Conservation (phyloP, 2,888 invertebrate species). For the Anagyrus pseudococci region DNA sequence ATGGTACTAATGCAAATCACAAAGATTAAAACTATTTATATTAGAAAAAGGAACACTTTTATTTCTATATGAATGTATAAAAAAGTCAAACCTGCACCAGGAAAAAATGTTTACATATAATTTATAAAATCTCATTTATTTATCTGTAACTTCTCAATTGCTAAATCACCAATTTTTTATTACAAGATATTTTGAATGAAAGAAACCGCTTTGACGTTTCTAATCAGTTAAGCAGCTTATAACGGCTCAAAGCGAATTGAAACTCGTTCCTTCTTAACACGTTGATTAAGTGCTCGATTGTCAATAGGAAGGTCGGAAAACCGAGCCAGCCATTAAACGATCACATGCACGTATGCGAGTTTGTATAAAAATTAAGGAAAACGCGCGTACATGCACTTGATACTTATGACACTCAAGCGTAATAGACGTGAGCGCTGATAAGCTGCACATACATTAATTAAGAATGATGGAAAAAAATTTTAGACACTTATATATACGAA, state of each 20-base stretch:
- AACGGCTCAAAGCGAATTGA: background rate
- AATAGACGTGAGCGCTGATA: constrained; percentile 35
- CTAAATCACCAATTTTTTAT: too few relatives aligned
- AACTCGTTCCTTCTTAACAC: constrained; percentile 28
- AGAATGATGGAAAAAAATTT: constrained; percentile 6
- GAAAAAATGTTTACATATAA: too few relatives aligned
- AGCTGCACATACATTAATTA: constrained; percentile 27
- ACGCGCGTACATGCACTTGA: constrained; percentile 2
- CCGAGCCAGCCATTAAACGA: background rate
- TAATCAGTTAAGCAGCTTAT: constrained; percentile 23
- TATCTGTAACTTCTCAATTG: too few relatives aligned
- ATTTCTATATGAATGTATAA: too few relatives aligned
- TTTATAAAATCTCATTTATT: too few relatives aligned
- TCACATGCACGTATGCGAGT: too few relatives aligned
- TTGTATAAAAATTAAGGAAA: constrained; percentile 15
- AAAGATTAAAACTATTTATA: too few relatives aligned
- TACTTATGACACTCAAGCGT: constrained; percentile 31
- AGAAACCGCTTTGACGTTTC: constrained; percentile 14
- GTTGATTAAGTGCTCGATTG: constrained; percentile 24
- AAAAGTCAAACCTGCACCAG: too few relatives aligned
- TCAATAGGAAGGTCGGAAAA: constrained; percentile 7
- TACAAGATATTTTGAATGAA: too few relatives aligned
- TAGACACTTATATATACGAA: background rate
- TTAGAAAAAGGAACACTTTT: too few relatives aligned
- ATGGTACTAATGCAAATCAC: too few relatives aligned